Conservation (phyloP, 2,888 invertebrate genomes). For the Germaria angustata region DNA sequence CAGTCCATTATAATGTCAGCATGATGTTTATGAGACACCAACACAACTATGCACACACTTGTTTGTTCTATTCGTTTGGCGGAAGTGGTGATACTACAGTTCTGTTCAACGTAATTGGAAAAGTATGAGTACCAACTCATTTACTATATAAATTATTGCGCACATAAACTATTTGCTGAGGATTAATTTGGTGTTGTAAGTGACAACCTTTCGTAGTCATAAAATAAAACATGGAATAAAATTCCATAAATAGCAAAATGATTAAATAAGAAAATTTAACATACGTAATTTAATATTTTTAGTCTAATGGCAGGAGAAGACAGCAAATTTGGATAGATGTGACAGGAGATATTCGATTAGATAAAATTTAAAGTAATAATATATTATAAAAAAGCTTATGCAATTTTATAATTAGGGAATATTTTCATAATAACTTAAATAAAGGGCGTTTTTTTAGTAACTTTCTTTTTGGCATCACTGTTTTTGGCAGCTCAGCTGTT, state of each 20-base stretch:
- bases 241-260: not conserved
- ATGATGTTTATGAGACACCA: constrained; percentile 38
- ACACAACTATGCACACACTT: constrained; percentile 17
- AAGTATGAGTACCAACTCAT: constrained; percentile 34
- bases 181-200: constrained; percentile 58
- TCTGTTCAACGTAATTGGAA: not conserved
- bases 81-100: not conserved
- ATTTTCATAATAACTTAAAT: too few species aligned
- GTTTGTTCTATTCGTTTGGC: constrained; percentile 26
- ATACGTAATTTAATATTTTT: constrained; percentile 21
- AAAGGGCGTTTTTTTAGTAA: too few species aligned
- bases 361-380: too few species aligned
- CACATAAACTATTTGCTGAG: constrained; percentile 50
- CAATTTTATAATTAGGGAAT: too few species aligned
- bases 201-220: constrained; percentile 35
- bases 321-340: not conserved
- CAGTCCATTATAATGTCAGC: constrained; percentile 59
- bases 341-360: not conserved
- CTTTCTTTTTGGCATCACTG: too few species aligned
- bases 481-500: too few species aligned
- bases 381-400: too few species aligned
- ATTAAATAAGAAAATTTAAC: not conserved
- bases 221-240: not conserved
- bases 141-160: constrained; percentile 48
- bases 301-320: not conserved